A percentile compares a stretch with the other conserved stretches of the same genome.
Evolutionary conservation across 92 coral and sea anemone species (phyloP).

Genomic region (Epizoanthus rinbou): DNA sequence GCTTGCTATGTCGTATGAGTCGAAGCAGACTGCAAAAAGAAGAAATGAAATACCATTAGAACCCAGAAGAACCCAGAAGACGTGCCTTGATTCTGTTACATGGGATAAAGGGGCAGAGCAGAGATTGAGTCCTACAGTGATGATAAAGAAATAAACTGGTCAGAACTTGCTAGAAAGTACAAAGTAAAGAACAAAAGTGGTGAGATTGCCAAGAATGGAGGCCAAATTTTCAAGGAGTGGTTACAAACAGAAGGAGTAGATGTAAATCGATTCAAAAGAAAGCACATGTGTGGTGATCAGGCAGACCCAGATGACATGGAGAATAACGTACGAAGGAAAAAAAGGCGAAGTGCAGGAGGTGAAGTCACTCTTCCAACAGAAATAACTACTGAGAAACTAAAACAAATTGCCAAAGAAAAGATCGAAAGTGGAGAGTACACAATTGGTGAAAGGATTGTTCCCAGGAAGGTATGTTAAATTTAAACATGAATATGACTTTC

Average conservation of each 20-base stretch:
- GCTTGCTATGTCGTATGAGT: no score
- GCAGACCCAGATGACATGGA: no score
- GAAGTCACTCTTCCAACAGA: slow-evolving; percentile 62
- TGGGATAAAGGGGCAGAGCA: slow-evolving; percentile 23
- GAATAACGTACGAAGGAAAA: slow-evolving; percentile 48
- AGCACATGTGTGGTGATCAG: slow-evolving; percentile 7
- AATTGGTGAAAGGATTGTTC: slow-evolving; percentile 44
- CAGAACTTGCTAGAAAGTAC: slow-evolving; percentile 34
- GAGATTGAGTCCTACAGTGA: slow-evolving; percentile 6
- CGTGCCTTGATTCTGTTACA: not conserved
- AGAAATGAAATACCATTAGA: slow-evolving; percentile 9
- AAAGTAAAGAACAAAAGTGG: slow-evolving; percentile 28
- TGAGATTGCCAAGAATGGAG: slow-evolving; percentile 28
- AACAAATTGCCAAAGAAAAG: slow-evolving; percentile 31
- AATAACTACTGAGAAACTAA: slow-evolving; percentile 34
- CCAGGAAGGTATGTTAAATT: slow-evolving; percentile 17
- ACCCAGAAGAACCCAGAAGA: not conserved
- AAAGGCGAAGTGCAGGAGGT: slow-evolving; percentile 57
- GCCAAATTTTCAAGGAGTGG: slow-evolving; percentile 46
- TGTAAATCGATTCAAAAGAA: slow-evolving; percentile 43
- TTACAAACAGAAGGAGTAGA: slow-evolving; percentile 36
- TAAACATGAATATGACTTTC: no score
- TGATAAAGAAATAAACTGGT: slow-evolving; percentile 16
- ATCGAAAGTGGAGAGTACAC: slow-evolving; percentile 48
- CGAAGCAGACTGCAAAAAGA: no score